A percentile compares a stretch with the other conserved stretches of the same genome.
phyloP scores from a whole-genome alignment of 2,113 vertebrate genomes.

The Scophthalmus maximus region DNA sequence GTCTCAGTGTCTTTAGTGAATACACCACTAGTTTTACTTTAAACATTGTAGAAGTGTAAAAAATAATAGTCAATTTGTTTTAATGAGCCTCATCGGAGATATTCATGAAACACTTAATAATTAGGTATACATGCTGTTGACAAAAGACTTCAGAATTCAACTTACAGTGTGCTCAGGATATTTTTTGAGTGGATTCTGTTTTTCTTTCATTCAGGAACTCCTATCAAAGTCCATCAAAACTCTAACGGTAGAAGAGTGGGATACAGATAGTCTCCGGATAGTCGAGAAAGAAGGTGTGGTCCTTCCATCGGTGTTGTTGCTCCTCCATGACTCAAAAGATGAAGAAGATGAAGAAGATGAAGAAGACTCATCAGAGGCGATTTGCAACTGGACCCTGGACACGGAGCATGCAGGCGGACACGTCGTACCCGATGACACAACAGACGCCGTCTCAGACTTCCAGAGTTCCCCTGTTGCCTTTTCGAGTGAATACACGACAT shows the following conservation, averaged over 20 bases:
- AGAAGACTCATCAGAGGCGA: not conserved
- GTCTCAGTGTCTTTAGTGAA: not conserved
- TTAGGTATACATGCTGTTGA: no score
- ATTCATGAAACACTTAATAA: no score
- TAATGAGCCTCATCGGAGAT: no score
- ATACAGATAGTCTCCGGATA: conserved; percentile 75
- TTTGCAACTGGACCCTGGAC: conserved; percentile 17
- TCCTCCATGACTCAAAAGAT: not conserved
- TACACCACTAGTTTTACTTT: no score
- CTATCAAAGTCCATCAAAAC: conserved; percentile 45
- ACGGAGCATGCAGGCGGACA: not conserved
- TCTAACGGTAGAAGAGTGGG: conserved; percentile 63
- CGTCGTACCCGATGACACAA: fast-evolving
- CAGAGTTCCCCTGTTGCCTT: conserved; percentile 39
- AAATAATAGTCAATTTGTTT: no score
- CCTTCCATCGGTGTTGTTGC: not conserved
- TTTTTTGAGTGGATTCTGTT: not conserved
- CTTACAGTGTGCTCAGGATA: not conserved
- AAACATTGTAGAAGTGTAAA: no score
- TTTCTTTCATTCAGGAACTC: conserved; percentile 58
- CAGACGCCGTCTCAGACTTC: not conserved
- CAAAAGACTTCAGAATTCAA: no score
- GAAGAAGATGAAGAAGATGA: not conserved
- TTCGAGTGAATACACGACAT: conserved; percentile 82
- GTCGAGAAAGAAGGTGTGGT: conserved; percentile 55